These are phyloP conservation scores for Actinostola sp. DNA, from an alignment of 92 coral and sea anemone species.

Conservation along the genomic window DNA sequence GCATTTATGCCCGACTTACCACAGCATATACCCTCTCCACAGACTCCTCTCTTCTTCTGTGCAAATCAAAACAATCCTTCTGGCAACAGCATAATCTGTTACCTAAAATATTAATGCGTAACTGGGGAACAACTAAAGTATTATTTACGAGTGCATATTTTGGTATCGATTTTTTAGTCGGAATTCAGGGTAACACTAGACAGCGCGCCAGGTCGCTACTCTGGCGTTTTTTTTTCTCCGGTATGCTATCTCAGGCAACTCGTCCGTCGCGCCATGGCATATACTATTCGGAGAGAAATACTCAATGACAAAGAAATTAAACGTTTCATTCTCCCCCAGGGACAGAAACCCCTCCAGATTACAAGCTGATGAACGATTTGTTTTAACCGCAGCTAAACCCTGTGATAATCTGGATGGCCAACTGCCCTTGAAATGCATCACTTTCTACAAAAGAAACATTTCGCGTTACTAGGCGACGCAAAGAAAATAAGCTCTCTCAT, in stretches of 20 bases:
- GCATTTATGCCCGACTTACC: constrained; percentile 51
- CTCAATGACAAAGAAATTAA: too few relatives aligned
- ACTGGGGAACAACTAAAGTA: too few relatives aligned
- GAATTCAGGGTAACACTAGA: too few relatives aligned
- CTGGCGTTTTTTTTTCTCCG: too few relatives aligned
- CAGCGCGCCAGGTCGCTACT: too few relatives aligned
- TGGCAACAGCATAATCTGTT: constrained; percentile 96
- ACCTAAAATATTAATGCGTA: constrained; percentile 57
- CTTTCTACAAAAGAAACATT: constrained; percentile 74
- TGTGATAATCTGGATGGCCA: constrained; percentile 92
- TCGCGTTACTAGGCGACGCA: constrained; percentile 71
- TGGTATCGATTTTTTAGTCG: too few relatives aligned
- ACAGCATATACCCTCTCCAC: constrained; percentile 95
- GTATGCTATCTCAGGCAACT: too few relatives aligned
- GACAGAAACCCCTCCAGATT: constrained; percentile 75
- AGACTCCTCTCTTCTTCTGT: constrained; percentile 90
- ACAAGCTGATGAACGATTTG: constrained; percentile 74
- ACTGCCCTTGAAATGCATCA: constrained; percentile 82
- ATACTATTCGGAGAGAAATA: too few relatives aligned
- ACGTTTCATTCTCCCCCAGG: too few relatives aligned
- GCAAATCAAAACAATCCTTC: constrained; percentile 96
- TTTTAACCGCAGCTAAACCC: constrained; percentile 88
- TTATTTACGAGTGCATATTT: too few relatives aligned
- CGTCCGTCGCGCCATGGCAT: too few relatives aligned
- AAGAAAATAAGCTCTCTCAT: constrained; percentile 35